Base-by-base conservation (phyloP, 2,797 vertebrate species). In the Cyprinodon diabolis region DNA sequence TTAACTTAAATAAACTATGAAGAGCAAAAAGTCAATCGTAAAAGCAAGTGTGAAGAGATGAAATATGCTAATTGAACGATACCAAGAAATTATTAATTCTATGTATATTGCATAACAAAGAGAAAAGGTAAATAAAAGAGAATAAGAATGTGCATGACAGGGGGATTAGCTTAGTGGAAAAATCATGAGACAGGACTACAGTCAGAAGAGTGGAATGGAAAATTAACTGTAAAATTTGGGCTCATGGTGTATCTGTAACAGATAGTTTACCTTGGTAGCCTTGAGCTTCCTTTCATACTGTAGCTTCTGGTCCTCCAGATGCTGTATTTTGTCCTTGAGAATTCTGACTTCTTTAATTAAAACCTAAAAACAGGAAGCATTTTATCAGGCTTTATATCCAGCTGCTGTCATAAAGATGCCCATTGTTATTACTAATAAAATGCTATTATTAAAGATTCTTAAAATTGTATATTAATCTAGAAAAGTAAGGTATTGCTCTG, bases 241-340 rank as follows among this genome's bases (percentile, higher is more conserved):
- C 77, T 25, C 62, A 66, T 88, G 58, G 66, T 72, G 55, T 60
- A 47, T 58, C 76, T 43, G 25, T 35, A 79, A 82, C 10, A 78
- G 67, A 58, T 67, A n/a, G 74, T 79, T 94, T 95, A 99, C 98
- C 96, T 98, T 97, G 21, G 96, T 97, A 76, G 96, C 95, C 89
- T 97, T 97, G 82, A 99, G 94, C 88, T 96, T 96, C 95, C 96
- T 96, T 78, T 98, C 97, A 0, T 97, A 98, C 71, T 97, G 96
- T 43, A 93, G 92, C 84, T 97, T 97, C 89, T 99, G 96, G 15
- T 96, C 96, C 91, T 99, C 97, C 82, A 99, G 87, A 76, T 97
- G 93, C 70, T 97, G 96, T 54, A 99, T 96, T 92, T 96, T 97
- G 71, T 96, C 96, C 90, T 96, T 97, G 55, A 99, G 95, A 68